Conservation (phyloP, 2,113 vertebrate genomes). For the Ophiodon elongatus region DNA sequence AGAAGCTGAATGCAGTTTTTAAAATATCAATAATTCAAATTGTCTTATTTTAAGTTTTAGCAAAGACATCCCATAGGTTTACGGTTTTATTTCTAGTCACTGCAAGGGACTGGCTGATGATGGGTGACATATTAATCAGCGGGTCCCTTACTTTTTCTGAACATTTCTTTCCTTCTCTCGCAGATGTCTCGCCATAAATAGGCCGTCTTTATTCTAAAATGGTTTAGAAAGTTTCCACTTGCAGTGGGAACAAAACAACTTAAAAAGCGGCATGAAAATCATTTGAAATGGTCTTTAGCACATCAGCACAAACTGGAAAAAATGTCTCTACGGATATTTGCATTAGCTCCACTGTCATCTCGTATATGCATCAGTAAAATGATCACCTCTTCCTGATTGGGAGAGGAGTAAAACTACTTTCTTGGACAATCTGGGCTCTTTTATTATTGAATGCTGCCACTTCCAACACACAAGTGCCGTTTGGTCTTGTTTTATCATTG, state of each 20-base stretch:
- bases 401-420: background rate
- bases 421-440: background rate
- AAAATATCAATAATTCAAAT: background rate
- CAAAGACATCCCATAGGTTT: background rate
- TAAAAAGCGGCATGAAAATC: constrained; percentile 3
- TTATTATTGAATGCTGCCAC: constrained; percentile 6
- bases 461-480: background rate
- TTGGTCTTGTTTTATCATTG: background rate
- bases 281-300: background rate
- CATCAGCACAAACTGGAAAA: background rate
- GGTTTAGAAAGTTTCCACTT: background rate
- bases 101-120: background rate
- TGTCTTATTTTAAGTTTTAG: background rate
- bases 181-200: background rate
- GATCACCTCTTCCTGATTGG: background rate
- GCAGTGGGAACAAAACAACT: background rate
- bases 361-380: background rate
- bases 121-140: background rate
- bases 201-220: background rate
- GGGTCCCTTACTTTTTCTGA: background rate
- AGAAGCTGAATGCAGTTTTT: background rate
- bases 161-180: background rate
- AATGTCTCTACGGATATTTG: background rate
- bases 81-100: background rate
- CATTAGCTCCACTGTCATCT: constrained; percentile 7